Base-by-base conservation (phyloP, 2,888 invertebrate species). In the Sturmia bella region DNA sequence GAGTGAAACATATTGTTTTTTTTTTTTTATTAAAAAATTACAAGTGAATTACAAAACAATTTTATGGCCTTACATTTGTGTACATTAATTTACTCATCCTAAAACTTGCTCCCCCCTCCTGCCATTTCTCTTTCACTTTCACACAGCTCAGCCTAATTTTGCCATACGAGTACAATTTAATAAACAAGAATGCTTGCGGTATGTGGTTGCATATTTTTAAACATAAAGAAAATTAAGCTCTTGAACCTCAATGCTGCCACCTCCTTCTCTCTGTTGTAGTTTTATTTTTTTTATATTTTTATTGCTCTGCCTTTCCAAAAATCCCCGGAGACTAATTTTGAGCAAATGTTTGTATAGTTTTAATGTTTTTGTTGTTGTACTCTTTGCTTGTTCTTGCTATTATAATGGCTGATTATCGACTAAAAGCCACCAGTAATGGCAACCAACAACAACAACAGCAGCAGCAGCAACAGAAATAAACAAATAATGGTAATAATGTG, bases 301-400 rank as follows among this genome's bases (percentile, higher is more conserved):
- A 43, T 77, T 24, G 52, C 66, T 52, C 52, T 37, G 43, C 57
- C 57, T 12, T 3, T n/a, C 43, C 52, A 32, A 59, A 43, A 52
- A 64, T 52, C 81, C 81, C 82, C 19, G 15, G 74, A 74, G 78
- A 70, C 74, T 74, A 78, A 78, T 82, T 74, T 69, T 50, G 32
- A 70, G 39, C 74, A 82, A 82, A 82, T 82, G 74, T 74, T 82
- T 77, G 52, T 59, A 74, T 59, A 45, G 48, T 69, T 77, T 69
- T 61, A 6, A 61, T 37, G 12, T 54, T 21, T 17, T 19, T n/a
- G n/a, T 27, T 66, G 12, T 32, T 32, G 5, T 32, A 32, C 7
- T 32, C 32, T 68, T 32, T 0, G 15, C 27, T 56, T 12, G 41
- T 59, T 24, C 41, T n/a, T n/a, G n/a, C n/a, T 39, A 17, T 21